Conservation (phyloP, 2,888 invertebrate genomes). For the Ormyrus nitidulus region DNA sequence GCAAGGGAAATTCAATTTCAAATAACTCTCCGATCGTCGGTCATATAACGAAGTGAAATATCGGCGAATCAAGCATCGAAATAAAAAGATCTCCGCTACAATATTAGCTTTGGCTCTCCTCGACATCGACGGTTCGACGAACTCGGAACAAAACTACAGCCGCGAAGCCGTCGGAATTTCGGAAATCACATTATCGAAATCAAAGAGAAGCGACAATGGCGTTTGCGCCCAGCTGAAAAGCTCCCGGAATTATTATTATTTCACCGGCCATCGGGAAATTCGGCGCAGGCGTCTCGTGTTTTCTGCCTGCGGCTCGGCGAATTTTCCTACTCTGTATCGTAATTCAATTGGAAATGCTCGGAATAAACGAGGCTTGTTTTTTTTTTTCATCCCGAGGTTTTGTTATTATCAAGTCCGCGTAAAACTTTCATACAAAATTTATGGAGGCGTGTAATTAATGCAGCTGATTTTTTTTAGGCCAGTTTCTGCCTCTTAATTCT, state of each 20-base stretch:
- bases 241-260: constrained; percentile 29
- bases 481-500: too few relatives aligned
- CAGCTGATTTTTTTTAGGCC: too few relatives aligned
- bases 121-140: constrained; percentile 6
- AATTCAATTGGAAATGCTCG: constrained; percentile 7
- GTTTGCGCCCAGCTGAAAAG: neutral
- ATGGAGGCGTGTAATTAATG: too few relatives aligned
- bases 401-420: too few relatives aligned
- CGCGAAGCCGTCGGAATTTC: neutral
- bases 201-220: constrained; percentile 8
- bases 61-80: too few relatives aligned
- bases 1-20: too few relatives aligned
- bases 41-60: too few relatives aligned
- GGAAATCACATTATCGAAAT: constrained; percentile 38
- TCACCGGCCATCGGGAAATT: constrained; percentile 24
- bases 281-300: neutral
- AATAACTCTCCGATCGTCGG: too few relatives aligned
- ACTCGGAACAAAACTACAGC: neutral
- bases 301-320: neutral
- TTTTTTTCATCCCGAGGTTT: too few relatives aligned
- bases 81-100: neutral
- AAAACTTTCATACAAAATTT: too few relatives aligned
- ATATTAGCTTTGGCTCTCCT: constrained; percentile 32
- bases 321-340: neutral
- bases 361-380: too few relatives aligned